Percentiles rank a stretch among this genome's conserved stretches.
Conservation (phyloP, 2,113 vertebrate genomes). For the Pomatostomus ruficeps region DNA sequence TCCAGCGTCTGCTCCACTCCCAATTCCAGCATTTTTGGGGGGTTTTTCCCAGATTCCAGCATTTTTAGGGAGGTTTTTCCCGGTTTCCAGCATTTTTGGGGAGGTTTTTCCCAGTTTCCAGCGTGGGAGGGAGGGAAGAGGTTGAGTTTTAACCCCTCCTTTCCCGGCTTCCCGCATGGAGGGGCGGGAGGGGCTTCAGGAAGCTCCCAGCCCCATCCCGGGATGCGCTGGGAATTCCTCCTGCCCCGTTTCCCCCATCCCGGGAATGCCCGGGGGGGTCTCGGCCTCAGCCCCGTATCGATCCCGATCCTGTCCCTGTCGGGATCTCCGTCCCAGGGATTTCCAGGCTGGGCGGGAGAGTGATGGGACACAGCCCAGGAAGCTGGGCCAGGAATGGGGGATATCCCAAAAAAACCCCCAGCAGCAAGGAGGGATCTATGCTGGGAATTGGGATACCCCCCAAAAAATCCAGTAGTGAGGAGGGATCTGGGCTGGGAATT, state of each 20-base stretch:
- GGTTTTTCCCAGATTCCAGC: too few species aligned
- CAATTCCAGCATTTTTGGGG: too few species aligned
- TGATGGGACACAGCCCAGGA: too few species aligned
- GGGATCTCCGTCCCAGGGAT: not conserved
- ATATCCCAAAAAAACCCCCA: too few species aligned
- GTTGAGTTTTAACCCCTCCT: not conserved
- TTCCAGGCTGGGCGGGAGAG: not conserved
- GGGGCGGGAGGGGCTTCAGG: not conserved
- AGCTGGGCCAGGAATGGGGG: too few species aligned
- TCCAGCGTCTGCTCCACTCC: not conserved
- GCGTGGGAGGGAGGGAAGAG: not conserved
- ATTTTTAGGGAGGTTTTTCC: too few species aligned
- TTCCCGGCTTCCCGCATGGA: rapidly evolving
- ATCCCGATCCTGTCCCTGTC: not conserved
- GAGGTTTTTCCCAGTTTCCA: not conserved
- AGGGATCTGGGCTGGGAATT: too few species aligned
- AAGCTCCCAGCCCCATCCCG: rapidly evolving
- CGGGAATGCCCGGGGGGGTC: not conserved
- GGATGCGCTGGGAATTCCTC: not conserved
- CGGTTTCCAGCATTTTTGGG: too few species aligned
- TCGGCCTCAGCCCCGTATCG: not conserved
- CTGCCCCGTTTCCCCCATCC: rapidly evolving
- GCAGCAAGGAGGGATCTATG: too few species aligned
- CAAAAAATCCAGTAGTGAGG: too few species aligned
- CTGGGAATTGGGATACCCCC: too few species aligned